Conservation (phyloP, 1,140 invertebrate species). For the Branchinecta lindahli region DNA sequence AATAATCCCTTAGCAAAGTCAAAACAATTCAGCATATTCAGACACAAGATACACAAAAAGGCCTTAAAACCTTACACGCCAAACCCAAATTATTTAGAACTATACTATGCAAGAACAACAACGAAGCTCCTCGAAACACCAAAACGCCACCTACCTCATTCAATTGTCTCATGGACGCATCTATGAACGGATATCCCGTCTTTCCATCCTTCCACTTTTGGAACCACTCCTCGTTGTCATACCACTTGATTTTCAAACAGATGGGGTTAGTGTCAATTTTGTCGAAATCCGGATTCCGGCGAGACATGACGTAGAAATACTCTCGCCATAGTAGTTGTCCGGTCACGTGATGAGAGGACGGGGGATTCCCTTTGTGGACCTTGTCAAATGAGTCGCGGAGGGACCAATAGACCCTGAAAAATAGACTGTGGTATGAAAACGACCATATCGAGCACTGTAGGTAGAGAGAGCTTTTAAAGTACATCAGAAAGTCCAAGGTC, state of each 20-base stretch:
- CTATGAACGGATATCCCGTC: slow-evolving; percentile 61
- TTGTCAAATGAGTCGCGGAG: slow-evolving; percentile 42
- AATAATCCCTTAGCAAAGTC: too few relatives aligned
- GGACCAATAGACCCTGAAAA: slow-evolving; percentile 43
- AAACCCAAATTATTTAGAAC: too few relatives aligned
- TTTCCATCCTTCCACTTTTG: slow-evolving; percentile 48
- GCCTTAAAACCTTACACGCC: too few relatives aligned
- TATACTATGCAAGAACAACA: too few relatives aligned
- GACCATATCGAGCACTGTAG: too few relatives aligned
- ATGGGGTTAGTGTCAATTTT: slow-evolving; percentile 50
- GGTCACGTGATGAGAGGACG: slow-evolving; percentile 35
- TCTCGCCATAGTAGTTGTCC: slow-evolving; percentile 57
- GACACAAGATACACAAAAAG: not conserved
- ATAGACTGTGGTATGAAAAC: not conserved
- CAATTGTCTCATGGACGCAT: slow-evolving; percentile 58
- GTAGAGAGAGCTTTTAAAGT: too few relatives aligned
- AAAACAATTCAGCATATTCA: too few relatives aligned
- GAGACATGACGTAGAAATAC: slow-evolving; percentile 53
- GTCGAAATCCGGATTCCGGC: slow-evolving; percentile 53
- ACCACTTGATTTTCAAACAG: slow-evolving; percentile 56
- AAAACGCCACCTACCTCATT: slow-evolving; percentile 35
- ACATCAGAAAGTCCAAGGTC: too few relatives aligned
- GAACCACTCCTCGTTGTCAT: slow-evolving; percentile 42
- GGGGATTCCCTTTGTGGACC: slow-evolving; percentile 34
- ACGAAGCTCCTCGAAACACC: too few relatives aligned